Base-by-base conservation (phyloP, 1,140 invertebrate species). In the Drosophila lowei region DNA sequence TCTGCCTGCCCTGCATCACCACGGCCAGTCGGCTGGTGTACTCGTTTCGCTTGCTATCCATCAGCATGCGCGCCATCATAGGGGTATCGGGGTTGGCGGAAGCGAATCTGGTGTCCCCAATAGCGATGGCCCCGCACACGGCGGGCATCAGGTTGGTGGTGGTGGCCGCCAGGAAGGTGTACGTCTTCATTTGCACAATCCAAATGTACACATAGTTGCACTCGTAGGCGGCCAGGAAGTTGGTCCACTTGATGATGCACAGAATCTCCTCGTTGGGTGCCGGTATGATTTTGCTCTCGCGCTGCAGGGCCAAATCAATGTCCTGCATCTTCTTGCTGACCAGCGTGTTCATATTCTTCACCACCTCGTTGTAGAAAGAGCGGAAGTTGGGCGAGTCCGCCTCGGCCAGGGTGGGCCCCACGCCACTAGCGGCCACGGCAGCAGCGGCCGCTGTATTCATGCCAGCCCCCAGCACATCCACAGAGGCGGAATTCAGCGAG, bases 321-420 rank as follows among this genome's bases (percentile, higher is more conserved):
- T 91, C 90, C 70, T 91, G 90, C 90, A 91, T 91, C 43, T 91
- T 91, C 23, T 90, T 90, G 57, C 86, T 90, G 3, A 91, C 89
- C 28, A 89, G 70, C 0, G 68, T 75, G 23, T 91, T 91, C 89
- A 91, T 90, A 38, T 85, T 90, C 28, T 77, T 75, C 0, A 91
- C 85, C 1, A 91, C 90, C 21, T 85, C 79, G 42, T 85, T 77
- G 52, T 78, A 91, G 21, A 80, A 78, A 13, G 72, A 48, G 0
- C 70, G 60, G 46, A 83, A 76, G 8, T 61, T 60, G 13, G 46
- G 28, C 6, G 72, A 47, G 3, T 79, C 60, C 13, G 50, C 50
- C 2, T 66, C 54, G 5, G 6, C 25, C 25, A 11, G 0, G 57
- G 5, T 41, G 23, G n/a, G 13, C 3, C 8, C 15, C 4, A 28